Conservation (phyloP, 1,140 invertebrate species). For the Drosophila quadrilineata region DNA sequence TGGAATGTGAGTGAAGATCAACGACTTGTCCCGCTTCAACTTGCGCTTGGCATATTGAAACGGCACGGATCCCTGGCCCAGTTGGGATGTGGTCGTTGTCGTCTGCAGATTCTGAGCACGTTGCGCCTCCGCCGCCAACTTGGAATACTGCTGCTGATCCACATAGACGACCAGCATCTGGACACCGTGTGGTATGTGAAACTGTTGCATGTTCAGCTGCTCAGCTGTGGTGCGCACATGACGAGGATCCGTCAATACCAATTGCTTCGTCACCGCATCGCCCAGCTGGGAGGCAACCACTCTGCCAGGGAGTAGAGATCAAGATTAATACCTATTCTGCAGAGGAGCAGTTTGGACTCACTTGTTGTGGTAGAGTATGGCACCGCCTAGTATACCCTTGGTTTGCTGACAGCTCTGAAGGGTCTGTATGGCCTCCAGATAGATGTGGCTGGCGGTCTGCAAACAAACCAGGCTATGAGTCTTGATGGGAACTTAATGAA, state of each 20-base stretch:
- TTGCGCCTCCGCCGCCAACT: slow-evolving; percentile 77
- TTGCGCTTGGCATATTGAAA: slow-evolving; percentile 79
- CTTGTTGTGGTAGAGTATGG: slow-evolving; percentile 92
- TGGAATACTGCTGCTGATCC: slow-evolving; percentile 84
- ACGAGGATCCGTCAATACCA: slow-evolving; percentile 91
- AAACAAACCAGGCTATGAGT: no score
- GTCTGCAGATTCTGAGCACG: slow-evolving; percentile 68
- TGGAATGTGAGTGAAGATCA: slow-evolving; percentile 89
- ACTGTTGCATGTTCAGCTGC: slow-evolving; percentile 83
- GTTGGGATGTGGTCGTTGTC: slow-evolving; percentile 50
- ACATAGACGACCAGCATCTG: slow-evolving; percentile 90
- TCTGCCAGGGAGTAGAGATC: slow-evolving; percentile 79
- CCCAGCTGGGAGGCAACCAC: slow-evolving; percentile 90
- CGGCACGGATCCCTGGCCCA: slow-evolving; percentile 43
- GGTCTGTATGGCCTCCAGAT: slow-evolving; percentile 90
- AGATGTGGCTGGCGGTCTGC: slow-evolving; percentile 90
- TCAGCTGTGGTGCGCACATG: slow-evolving; percentile 90
- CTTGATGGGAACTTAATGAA: neutral
- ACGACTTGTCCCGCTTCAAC: slow-evolving; percentile 89
- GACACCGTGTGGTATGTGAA: slow-evolving; percentile 88
- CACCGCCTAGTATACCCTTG: slow-evolving; percentile 88
- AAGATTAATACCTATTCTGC: neutral
- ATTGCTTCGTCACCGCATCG: slow-evolving; percentile 87
- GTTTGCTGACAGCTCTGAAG: slow-evolving; percentile 89
- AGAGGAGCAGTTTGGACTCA: no score